Evolutionary conservation across 1,140 invertebrate genomes (phyloP), one percentile per base, ranked within the genome.

Genomic region (Drosophila punjabiensis): DNA sequence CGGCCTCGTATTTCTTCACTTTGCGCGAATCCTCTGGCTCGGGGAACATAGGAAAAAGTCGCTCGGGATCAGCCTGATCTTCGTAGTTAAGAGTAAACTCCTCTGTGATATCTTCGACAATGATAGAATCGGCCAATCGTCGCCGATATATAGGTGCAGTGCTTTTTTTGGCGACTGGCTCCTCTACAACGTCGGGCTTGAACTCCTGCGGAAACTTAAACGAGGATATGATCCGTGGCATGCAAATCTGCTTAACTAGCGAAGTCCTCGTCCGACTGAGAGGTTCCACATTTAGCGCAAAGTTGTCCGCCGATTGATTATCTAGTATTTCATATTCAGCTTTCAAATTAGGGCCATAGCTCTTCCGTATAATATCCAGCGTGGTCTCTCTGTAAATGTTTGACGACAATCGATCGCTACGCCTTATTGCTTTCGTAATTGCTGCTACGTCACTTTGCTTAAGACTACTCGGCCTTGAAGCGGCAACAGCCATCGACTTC

Each of bases 171-270:
- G 18, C 20, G 7, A 24, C 24, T 24, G 24, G 24, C 24, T 24
- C 24, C 24, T 24, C 24, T 24, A 24, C 24, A 24, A 24, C 3
- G 24, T 24, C 24, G 24, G 24, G 24, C 24, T 28, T 53, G 6
- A 91, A 80, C 45, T 92, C 91, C 5, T 39, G 14, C 4, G 91
- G 91, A 20, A 92, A 90, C 60, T 87, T 92, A 6, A 87, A 87
- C 8, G 91, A 92, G 11, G 91, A 90, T 18, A 92, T 39, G 1
- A 92, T 66, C 0, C 78, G 73, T 0, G 91, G 85, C 8, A 92
- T 0, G n/a, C 69, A 82, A 47, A 84, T 48, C 3, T 61, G 37
- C 4, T 66, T 43, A 13, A 92, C 14, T 3, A 67, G 20, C 0
- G 45, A 30, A 4, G 74, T 35, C 20, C 81, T 18, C 20, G 8